Base-by-base conservation (phyloP, 2,797 vertebrate genomes). In the Apodemus agrarius region DNA sequence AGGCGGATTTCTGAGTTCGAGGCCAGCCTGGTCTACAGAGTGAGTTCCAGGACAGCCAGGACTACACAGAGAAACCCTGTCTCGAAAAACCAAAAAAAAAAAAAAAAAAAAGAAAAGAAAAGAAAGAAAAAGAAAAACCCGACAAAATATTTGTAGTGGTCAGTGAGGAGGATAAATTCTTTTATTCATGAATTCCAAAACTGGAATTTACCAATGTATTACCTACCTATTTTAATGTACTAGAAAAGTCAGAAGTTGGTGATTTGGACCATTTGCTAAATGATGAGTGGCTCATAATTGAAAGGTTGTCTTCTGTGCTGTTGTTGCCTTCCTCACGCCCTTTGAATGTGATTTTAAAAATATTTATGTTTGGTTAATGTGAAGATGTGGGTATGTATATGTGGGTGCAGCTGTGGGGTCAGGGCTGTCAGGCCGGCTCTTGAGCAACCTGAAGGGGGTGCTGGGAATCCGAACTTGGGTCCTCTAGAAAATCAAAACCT, bases 171-270 rank as follows among this genome's bases (percentile, higher is more conserved):
- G 76, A 3, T 81, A 93, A 90, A 83, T n/a, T 69, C 31, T 88
- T 90, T 83, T 80, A 94, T 67, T 29, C 17, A 72, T 52, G 72
- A 90, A 95, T 8, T 89, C 84, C 29, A 87, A 63, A 37, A 6
- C 65, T 92, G 46, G 46, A 94, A 61, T 88, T 84, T 87, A 76
- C 37, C 31, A 80, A 2, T 63, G 3, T 52, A 12, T 87, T 40
- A 40, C 3, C 0, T 74, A 26, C 40, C 37, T 52, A 83, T 57
- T 76, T 82, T 91, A 94, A 90, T 95, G n/a, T 91, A 89, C 74
- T 43, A 63, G 81, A 80, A 89, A 86, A 78, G 87, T 34, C 11
- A 90, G 61, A 85, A 61, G 17, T 63, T 12, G 0, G 2, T 94
- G 24, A 49, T 83, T 67, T 74, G 85, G 34, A 65, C 52, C 40